Percentiles rank a stretch among this genome's conserved stretches.
Evolutionary conservation across 2,797 vertebrate species (phyloP).

Genomic region (Sebastes cheni): DNA sequence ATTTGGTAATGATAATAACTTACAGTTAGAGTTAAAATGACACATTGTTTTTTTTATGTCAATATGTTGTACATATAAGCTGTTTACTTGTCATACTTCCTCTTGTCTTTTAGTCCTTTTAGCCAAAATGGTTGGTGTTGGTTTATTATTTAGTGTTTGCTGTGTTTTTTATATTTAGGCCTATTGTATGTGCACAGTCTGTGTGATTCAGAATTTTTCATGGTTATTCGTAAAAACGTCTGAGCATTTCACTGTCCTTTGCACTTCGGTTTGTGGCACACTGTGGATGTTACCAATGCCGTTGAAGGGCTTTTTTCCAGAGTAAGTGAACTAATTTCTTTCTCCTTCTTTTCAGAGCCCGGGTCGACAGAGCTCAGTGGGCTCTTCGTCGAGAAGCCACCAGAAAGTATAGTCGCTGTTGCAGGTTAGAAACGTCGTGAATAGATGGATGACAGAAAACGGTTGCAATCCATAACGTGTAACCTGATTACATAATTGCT

Average conservation of each 20-base stretch:
- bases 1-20: not conserved
- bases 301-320: not conserved
- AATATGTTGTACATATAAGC: not conserved
- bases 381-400: conserved; percentile 80
- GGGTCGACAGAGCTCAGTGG: conserved; percentile 72
- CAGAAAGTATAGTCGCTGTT: conserved; percentile 14
- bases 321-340: not conserved
- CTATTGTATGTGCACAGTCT: not conserved
- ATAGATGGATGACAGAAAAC: not conserved
- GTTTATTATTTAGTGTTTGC: not conserved
- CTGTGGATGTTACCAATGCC: not conserved
- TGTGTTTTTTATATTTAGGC: not conserved
- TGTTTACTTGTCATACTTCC: not conserved
- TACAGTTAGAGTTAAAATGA: not conserved
- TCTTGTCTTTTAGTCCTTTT: not conserved
- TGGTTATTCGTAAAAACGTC: not conserved
- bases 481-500: not conserved
- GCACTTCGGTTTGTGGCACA: conserved; percentile 11
- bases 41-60: not conserved
- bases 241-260: not conserved
- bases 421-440: conserved; percentile 60
- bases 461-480: not conserved
- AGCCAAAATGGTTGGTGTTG: not conserved
- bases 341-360: conserved; percentile 53
- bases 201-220: not conserved